Percentiles rank a stretch among this genome's conserved stretches.
phyloP scores from a whole-genome alignment of 1,140 invertebrate genomes.

The Leptoteleia sp. region DNA sequence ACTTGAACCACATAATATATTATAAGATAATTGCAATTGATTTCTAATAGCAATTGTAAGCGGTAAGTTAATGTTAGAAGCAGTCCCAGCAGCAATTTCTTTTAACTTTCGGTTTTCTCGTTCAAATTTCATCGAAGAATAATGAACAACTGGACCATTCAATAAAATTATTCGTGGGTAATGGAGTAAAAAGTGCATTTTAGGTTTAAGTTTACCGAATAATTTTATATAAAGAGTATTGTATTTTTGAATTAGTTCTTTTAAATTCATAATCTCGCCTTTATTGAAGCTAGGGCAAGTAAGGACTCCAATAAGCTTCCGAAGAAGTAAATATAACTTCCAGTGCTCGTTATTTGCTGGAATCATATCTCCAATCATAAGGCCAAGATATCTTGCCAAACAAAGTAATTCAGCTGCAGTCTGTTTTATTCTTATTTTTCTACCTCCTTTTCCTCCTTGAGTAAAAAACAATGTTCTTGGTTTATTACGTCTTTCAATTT shows the following conservation, averaged over 20 bases:
- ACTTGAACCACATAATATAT: too few relatives aligned
- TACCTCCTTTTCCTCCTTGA: background rate
- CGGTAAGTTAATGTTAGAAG: background rate
- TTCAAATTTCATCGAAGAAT: slow-evolving; percentile 1
- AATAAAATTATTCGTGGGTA: background rate
- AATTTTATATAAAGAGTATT: background rate
- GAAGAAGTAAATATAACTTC: slow-evolving; percentile 4
- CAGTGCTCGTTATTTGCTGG: background rate
- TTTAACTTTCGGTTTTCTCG: slow-evolving; percentile 1
- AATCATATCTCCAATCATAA: background rate
- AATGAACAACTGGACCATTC: background rate
- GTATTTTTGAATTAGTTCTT: background rate
- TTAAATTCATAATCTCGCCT: background rate
- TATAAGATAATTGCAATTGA: too few relatives aligned
- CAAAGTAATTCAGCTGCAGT: background rate
- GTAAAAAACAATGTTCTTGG: background rate
- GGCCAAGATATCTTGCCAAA: background rate
- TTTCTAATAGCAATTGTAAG: too few relatives aligned
- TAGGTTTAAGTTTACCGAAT: too few relatives aligned
- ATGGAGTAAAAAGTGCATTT: background rate
- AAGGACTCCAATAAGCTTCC: background rate
- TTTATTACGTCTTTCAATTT: background rate
- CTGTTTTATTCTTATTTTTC: background rate
- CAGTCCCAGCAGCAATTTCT: background rate
- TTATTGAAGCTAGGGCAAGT: background rate